A percentile compares a stretch with the other conserved stretches of the same genome.
Evolutionary conservation across 2,113 vertebrate genomes (phyloP).

Genomic region (Actenoides hombroni): DNA sequence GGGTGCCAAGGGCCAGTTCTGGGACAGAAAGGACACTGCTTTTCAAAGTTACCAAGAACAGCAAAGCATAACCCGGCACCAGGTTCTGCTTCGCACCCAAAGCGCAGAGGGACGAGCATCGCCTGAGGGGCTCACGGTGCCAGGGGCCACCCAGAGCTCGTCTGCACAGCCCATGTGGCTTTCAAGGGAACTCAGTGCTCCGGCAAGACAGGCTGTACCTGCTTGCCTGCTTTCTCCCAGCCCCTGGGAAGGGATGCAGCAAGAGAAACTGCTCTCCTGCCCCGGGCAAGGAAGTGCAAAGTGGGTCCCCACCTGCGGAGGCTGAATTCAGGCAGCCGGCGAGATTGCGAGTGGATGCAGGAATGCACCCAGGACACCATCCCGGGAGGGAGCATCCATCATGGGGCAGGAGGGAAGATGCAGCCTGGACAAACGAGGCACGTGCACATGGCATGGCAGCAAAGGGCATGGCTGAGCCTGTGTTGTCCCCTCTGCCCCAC

Average conservation of each 20-base stretch:
- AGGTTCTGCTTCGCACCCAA: not conserved
- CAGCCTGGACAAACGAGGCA: not conserved
- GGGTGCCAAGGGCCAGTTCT: rapidly evolving
- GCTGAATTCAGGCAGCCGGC: not conserved
- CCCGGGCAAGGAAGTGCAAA: not conserved
- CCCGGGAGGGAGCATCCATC: not conserved
- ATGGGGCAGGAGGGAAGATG: not conserved
- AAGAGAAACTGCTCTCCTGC: not conserved
- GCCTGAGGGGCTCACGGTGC: rapidly evolving
- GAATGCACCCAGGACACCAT: rapidly evolving
- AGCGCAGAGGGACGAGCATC: rapidly evolving
- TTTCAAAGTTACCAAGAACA: rapidly evolving
- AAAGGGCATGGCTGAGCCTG: rapidly evolving
- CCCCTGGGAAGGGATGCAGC: not conserved
- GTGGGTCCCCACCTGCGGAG: not conserved
- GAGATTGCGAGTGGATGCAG: not conserved
- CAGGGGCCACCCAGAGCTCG: not conserved
- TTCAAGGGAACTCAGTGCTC: not conserved
- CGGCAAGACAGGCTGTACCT: conserved; percentile 35
- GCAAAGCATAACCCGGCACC: rapidly evolving
- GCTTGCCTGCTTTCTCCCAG: conserved; percentile 20
- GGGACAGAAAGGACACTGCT: rapidly evolving
- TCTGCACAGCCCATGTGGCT: not conserved
- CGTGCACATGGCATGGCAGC: rapidly evolving
- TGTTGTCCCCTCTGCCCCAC: not conserved